These are phyloP conservation scores for Epinephelus fuscoguttatus DNA, from an alignment of 2,113 vertebrate genomes.

Conservation along the genomic window DNA sequence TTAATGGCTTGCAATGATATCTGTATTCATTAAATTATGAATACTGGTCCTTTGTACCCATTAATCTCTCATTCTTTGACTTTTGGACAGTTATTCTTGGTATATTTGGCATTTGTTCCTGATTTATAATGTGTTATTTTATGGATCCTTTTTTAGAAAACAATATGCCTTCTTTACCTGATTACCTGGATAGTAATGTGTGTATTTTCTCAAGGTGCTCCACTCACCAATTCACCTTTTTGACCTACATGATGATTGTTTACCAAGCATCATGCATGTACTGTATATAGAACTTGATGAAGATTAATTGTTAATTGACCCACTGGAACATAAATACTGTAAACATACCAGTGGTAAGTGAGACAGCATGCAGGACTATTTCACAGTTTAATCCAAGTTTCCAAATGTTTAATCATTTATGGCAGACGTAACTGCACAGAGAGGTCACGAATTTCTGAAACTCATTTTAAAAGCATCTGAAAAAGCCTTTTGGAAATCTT, in stretches of 20 bases:
- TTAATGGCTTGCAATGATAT: background rate
- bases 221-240: background rate
- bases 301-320: background rate
- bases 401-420: background rate
- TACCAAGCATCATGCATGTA: too few relatives aligned
- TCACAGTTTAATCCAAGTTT: background rate
- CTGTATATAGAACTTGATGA: background rate
- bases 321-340: background rate
- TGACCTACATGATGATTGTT: too few relatives aligned
- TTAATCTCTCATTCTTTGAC: background rate
- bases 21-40: background rate
- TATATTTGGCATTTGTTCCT: constrained; percentile 4
- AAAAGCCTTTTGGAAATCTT: background rate
- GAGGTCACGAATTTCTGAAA: background rate
- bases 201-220: background rate
- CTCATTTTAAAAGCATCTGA: constrained; percentile 5
- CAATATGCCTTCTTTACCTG: background rate
- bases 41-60: background rate
- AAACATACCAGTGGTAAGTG: background rate
- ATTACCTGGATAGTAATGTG: background rate
- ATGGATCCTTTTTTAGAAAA: background rate
- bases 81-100: background rate
- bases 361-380: background rate
- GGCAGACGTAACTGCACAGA: background rate
- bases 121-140: background rate